Conservation (phyloP, 2,113 vertebrate species). For the Seriola quinqueradiata region DNA sequence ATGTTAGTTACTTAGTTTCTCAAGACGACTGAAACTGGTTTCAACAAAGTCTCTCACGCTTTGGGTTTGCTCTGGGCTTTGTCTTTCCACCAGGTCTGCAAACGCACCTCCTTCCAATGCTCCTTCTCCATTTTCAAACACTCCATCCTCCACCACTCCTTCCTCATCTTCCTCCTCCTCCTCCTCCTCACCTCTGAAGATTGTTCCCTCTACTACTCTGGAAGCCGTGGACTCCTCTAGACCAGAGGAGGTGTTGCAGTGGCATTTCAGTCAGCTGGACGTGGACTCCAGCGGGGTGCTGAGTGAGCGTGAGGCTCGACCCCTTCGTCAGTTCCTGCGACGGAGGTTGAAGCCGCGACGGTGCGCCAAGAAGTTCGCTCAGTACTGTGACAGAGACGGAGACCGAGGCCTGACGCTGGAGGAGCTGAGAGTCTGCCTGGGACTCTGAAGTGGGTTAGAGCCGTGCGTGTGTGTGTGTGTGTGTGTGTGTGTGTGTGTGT, state of each 20-base stretch:
- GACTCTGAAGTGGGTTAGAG: constrained; percentile 52
- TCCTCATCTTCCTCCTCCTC: constrained; percentile 29
- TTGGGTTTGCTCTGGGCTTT: background rate
- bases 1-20: too few relatives aligned
- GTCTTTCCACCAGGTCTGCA: constrained; percentile 24
- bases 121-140: background rate
- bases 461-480: too few relatives aligned
- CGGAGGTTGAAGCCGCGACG: constrained; percentile 69
- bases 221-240: constrained; percentile 3
- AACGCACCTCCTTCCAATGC: background rate
- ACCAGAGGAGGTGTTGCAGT: constrained; percentile 63
- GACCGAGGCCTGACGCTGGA: constrained; percentile 71
- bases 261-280: constrained; percentile 78
- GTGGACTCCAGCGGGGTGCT: constrained; percentile 73
- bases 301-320: constrained; percentile 73
- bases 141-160: background rate
- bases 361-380: constrained; percentile 78
- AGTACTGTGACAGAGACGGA: constrained; percentile 78
- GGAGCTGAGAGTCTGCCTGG: constrained; percentile 77
- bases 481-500: too few relatives aligned
- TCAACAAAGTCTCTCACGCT: background rate
- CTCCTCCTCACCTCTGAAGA: background rate
- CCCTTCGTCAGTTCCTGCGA: constrained; percentile 74
- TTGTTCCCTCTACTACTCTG: background rate
- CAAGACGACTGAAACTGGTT: too few relatives aligned